phyloP scores from a whole-genome alignment of 92 coral and sea anemone species.

The Hydrozoanthus gracilis region DNA sequence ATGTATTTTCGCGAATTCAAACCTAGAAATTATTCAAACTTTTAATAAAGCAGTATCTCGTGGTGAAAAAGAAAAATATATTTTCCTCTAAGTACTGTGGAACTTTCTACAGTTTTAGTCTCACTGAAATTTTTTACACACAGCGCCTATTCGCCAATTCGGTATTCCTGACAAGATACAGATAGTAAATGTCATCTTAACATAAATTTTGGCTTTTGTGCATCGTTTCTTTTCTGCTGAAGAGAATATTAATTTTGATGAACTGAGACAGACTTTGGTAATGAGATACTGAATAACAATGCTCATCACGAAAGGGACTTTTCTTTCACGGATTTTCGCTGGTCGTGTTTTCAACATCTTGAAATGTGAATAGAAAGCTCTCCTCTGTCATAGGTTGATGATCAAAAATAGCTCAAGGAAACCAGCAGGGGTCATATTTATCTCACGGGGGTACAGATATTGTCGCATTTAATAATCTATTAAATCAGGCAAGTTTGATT shows the following conservation, averaged over 20 bases:
- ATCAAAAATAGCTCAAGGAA: constrained; percentile 45
- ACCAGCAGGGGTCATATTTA: constrained; percentile 36
- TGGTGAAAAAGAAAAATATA: background rate
- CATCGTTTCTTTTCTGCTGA: background rate
- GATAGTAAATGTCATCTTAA: background rate
- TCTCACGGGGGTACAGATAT: constrained; percentile 11
- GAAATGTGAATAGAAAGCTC: constrained; percentile 14
- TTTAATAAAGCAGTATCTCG: background rate
- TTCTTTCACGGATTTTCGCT: background rate
- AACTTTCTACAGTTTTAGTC: background rate
- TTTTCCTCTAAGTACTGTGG: background rate
- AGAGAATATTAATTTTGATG: background rate
- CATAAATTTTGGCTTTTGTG: background rate
- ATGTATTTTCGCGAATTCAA: constrained; percentile 1
- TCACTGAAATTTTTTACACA: constrained; percentile 22
- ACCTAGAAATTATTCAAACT: background rate
- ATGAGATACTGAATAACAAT: constrained; percentile 2
- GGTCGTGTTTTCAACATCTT: constrained; percentile 22
- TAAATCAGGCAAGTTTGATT: constrained; percentile 15
- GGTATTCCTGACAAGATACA: too few species aligned
- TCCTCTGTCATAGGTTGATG: constrained; percentile 10
- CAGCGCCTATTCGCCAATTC: background rate
- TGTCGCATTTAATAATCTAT: background rate
- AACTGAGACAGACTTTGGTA: background rate
- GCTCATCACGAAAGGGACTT: background rate